Percentiles rank a stretch among this genome's conserved stretches.
These are phyloP conservation scores for Cyanoramphus novaezelandiae DNA, from an alignment of 2,113 vertebrate genomes.

Conservation along the genomic window DNA sequence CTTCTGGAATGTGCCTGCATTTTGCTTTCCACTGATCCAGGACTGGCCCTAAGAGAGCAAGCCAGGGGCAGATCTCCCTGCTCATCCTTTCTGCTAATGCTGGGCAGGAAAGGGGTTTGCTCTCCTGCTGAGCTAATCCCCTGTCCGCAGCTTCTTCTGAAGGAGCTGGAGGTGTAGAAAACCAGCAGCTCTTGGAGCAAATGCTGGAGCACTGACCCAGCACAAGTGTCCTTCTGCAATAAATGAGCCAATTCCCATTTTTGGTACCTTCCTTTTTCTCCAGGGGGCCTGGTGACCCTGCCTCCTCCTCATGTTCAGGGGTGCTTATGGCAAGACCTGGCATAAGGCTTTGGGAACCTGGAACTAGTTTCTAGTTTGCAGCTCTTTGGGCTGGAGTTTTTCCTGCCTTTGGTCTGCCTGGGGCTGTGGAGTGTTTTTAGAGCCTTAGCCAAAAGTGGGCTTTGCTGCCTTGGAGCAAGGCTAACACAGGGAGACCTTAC, in stretches of 20 bases:
- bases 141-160: background rate
- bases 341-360: background rate
- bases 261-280: background rate
- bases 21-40: background rate
- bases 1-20: background rate
- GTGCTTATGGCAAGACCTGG: background rate
- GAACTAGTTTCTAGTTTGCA: background rate
- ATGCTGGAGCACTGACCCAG: background rate
- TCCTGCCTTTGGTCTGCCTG: background rate
- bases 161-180: background rate
- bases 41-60: background rate
- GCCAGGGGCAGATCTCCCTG: background rate
- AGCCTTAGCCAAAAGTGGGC: background rate
- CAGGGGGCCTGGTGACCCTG: background rate
- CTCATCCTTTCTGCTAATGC: background rate
- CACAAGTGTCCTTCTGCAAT: background rate
- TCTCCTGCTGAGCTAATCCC: background rate
- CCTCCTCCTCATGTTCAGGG: background rate
- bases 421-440: background rate
- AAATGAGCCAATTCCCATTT: background rate
- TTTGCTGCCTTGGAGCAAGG: background rate
- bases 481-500: background rate
- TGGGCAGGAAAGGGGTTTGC: background rate
- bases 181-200: background rate
- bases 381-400: background rate